Conservation (phyloP, 2,113 vertebrate species). For the Alligator sinensis region DNA sequence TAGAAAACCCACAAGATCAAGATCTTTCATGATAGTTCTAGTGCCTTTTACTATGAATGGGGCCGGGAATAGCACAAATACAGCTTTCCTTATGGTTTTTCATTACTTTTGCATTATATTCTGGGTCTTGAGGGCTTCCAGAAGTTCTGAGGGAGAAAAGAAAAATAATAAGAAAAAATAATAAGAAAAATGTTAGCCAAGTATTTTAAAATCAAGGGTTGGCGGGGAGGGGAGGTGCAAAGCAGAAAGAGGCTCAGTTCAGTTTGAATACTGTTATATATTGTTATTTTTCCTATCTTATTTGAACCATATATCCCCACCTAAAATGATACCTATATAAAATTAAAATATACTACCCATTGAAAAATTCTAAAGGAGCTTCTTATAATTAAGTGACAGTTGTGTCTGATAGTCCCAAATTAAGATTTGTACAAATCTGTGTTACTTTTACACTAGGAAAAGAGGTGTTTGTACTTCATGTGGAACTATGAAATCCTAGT, state of each 20-base stretch:
- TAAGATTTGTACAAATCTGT: not conserved
- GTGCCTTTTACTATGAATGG: not conserved
- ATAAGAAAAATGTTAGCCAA: not conserved
- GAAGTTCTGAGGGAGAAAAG: not conserved
- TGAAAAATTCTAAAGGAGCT: not conserved
- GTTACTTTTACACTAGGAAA: not conserved
- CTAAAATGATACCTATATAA: not conserved
- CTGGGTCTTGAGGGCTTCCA: not conserved
- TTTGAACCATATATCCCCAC: not conserved
- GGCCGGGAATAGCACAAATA: not conserved
- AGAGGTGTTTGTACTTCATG: not conserved
- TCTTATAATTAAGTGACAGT: not conserved
- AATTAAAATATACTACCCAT: not conserved
- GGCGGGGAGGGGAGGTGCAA: no score
- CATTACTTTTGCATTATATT: accelerated
- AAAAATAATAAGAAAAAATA: not conserved
- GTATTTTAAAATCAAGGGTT: not conserved
- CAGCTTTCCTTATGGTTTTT: not conserved
- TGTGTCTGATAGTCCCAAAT: not conserved
- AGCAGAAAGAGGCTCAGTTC: no score
- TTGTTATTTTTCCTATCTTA: not conserved
- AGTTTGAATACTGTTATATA: not conserved
- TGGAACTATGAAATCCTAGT: not conserved
- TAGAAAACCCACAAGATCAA: not conserved
- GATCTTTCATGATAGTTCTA: not conserved